These are phyloP conservation scores for Fundulus diaphanus DNA, from an alignment of 2,797 vertebrate species.

Conservation along the genomic window DNA sequence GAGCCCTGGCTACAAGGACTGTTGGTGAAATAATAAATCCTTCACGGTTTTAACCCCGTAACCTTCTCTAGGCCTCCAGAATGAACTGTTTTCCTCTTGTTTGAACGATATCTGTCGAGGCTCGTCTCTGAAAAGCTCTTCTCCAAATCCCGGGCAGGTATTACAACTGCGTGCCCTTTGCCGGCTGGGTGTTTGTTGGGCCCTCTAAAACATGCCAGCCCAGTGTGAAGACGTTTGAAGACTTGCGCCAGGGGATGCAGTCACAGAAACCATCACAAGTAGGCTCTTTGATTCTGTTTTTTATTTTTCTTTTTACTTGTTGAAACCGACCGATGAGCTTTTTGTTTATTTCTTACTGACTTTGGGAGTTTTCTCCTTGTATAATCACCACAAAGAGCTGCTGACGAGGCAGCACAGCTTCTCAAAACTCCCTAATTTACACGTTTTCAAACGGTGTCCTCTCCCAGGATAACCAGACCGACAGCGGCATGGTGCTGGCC, in stretches of 20 bases:
- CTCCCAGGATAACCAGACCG: constrained; percentile 96
- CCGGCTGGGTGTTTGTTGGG: constrained; percentile 87
- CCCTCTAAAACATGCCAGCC: constrained; percentile 85
- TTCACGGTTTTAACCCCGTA: not conserved
- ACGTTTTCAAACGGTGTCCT: constrained; percentile 44
- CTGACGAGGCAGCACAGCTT: not conserved
- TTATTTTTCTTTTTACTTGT: not conserved
- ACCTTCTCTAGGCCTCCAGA: not conserved
- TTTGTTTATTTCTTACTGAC: not conserved
- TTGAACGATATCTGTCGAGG: not conserved
- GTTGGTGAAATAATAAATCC: not conserved
- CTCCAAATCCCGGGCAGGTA: constrained; percentile 82
- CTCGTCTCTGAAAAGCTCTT: constrained; percentile 3
- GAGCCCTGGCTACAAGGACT: not conserved
- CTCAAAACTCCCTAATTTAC: constrained; percentile 7
- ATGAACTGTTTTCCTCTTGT: not conserved
- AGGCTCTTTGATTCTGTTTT: constrained; percentile 58
- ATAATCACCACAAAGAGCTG: constrained; percentile 17
- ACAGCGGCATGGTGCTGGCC: constrained; percentile 99
- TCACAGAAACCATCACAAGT: constrained; percentile 88
- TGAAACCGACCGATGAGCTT: constrained; percentile 36
- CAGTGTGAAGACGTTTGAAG: constrained; percentile 95
- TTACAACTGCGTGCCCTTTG: constrained; percentile 95
- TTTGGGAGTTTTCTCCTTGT: not conserved
- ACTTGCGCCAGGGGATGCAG: constrained; percentile 89